Base-by-base conservation (phyloP, 2,113 vertebrate genomes). In the Acinonyx jubatus region DNA sequence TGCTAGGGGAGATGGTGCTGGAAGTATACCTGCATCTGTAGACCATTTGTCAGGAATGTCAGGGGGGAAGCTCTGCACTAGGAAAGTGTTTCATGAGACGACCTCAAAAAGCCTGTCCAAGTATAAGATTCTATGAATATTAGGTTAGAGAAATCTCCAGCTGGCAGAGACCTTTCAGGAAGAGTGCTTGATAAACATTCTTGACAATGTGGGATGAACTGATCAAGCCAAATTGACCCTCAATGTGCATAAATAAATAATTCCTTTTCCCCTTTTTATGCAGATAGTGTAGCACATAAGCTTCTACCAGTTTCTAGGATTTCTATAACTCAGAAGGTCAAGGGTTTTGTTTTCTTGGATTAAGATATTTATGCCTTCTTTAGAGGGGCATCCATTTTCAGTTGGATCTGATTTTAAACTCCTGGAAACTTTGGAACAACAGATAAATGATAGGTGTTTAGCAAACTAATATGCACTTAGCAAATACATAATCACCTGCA, bases 391-490 rank as follows among this genome's bases (percentile, higher is more conserved):
- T 89, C 65, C 38, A 45, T 94, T 96, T 97, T 91, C 57, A 85
- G 38, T 68, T 66, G 87, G 65, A 89, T 97, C 55, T 92, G 92
- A 97, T 94, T 97, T 94, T 97, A 93, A 97, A 80, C 14, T 73
- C 86, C 48, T 74, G 66, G 36, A 88, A 96, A 86, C 14, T 63
- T 83, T 93, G 81, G 48, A 76, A 94, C 33, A 78, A n/a, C 82
- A 96, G 79, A 76, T 68, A 89, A 93, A 96, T 27, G 63, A 66
- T 68, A 31, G 45, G 18, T 57, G 31, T 41, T 93, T 83, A 81
- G 29, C n/a, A 90, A 90, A 19, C 29, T 81, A 52, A 31, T 73
- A 69, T 48, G 15, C 61, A 38, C n/a, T 96, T 92, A 66, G 38
- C 27, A 78, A 61, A 78, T 86, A 89, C 65, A 65, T 93, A 63